phyloP scores from a whole-genome alignment of 2,113 vertebrate species.

The Triplophysa tibetana region DNA sequence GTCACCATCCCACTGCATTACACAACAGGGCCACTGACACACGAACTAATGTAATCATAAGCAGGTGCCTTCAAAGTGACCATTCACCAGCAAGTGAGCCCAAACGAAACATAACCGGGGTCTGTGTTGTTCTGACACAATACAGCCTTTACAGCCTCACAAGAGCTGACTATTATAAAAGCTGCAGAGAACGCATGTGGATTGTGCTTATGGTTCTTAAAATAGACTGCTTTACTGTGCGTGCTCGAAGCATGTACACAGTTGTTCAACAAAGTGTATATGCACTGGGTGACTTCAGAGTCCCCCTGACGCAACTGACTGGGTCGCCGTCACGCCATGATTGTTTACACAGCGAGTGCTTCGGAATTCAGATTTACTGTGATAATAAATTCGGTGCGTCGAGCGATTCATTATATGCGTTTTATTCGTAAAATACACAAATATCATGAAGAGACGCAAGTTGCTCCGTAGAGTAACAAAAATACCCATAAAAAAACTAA shows the following conservation, averaged over 20 bases:
- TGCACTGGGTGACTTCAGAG: conserved; percentile 6
- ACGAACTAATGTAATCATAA: not conserved
- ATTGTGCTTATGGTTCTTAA: not conserved
- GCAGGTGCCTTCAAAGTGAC: not conserved
- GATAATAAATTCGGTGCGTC: not conserved
- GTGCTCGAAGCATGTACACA: not conserved
- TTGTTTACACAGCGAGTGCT: conserved; percentile 4
- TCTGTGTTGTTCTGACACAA: conserved; percentile 7
- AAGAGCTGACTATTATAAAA: conserved; percentile 2
- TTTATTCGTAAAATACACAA: not conserved
- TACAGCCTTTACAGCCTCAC: not conserved
- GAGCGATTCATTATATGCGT: not conserved
- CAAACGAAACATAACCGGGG: not conserved
- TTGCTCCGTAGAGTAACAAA: not conserved
- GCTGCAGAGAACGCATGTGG: not conserved
- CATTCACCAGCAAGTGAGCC: not conserved
- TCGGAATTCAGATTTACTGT: conserved; percentile 30
- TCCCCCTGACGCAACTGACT: not conserved
- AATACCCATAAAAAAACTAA: not conserved
- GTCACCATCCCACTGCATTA: not conserved
- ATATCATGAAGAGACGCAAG: not conserved
- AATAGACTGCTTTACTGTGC: conserved; percentile 18
- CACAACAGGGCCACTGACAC: not conserved
- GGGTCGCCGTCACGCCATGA: not conserved
- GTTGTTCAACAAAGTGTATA: conserved; percentile 30